These are phyloP conservation scores for Dryas iulia DNA, from an alignment of 1,140 invertebrate species.

Conservation along the genomic window DNA sequence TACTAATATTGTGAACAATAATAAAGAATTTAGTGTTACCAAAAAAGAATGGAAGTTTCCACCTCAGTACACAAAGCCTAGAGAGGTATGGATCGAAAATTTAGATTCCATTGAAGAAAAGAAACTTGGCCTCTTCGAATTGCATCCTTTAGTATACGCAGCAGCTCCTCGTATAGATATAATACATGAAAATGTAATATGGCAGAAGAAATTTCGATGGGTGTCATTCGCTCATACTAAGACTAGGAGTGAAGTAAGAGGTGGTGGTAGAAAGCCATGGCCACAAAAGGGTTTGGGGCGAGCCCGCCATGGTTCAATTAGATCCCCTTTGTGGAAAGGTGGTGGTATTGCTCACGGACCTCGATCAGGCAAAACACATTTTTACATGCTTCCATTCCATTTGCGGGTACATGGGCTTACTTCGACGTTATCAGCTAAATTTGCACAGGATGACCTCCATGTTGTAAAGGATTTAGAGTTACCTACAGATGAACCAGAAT, in stretches of 20 bases:
- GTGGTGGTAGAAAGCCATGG: slow-evolving; percentile 96
- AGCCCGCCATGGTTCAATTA: slow-evolving; percentile 94
- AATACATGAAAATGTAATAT: slow-evolving; percentile 92
- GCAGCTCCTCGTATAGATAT: slow-evolving; percentile 92
- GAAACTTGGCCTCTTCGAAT: slow-evolving; percentile 90
- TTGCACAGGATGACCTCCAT: slow-evolving; percentile 97
- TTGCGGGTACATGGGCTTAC: slow-evolving; percentile 89
- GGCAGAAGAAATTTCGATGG: slow-evolving; percentile 93
- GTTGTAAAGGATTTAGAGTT: slow-evolving; percentile 93
- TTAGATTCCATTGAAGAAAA: slow-evolving; percentile 88
- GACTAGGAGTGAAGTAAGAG: slow-evolving; percentile 90
- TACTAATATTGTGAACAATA: slow-evolving; percentile 28
- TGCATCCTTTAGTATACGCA: slow-evolving; percentile 95
- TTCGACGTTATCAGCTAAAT: slow-evolving; percentile 92
- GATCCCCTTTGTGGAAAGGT: slow-evolving; percentile 90
- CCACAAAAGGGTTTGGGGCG: slow-evolving; percentile 95
- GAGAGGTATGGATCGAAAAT: slow-evolving; percentile 96
- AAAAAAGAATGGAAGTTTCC: slow-evolving; percentile 75
- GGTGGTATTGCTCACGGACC: slow-evolving; percentile 95
- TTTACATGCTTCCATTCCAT: slow-evolving; percentile 94
- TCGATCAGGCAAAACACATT: slow-evolving; percentile 91
- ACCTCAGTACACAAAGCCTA: slow-evolving; percentile 81
- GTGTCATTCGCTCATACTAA: slow-evolving; percentile 88
- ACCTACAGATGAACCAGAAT: slow-evolving; percentile 90
- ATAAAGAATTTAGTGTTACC: slow-evolving; percentile 48